Evolutionary conservation across 2,797 vertebrate species (phyloP).

Genomic region (Strix occidentalis): DNA sequence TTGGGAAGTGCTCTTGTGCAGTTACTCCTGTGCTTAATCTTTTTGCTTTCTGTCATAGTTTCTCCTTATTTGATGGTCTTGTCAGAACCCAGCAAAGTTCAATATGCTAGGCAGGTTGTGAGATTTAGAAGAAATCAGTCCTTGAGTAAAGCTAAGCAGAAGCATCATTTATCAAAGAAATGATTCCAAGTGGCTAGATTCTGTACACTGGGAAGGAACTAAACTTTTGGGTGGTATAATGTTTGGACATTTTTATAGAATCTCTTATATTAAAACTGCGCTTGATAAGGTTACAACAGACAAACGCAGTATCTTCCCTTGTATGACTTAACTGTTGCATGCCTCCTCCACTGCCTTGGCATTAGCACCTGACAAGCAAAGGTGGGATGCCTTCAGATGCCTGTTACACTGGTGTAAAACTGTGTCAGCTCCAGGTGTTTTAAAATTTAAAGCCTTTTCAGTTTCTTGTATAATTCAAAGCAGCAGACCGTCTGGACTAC

Average conservation of each 20-base stretch:
- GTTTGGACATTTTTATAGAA: neutral
- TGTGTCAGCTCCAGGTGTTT: neutral
- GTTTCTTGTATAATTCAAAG: neutral
- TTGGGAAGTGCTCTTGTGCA: neutral
- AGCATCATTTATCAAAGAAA: neutral
- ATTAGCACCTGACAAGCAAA: neutral
- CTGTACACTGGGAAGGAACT: neutral
- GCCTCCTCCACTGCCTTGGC: neutral
- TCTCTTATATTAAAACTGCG: neutral
- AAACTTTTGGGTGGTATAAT: neutral
- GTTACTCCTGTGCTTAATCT: neutral
- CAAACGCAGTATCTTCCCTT: rapidly evolving
- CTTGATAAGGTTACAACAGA: too few relatives aligned
- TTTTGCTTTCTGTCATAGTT: neutral
- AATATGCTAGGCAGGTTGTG: neutral
- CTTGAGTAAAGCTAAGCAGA: neutral
- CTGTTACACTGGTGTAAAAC: neutral
- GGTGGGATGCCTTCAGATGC: neutral
- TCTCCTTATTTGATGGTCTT: neutral
- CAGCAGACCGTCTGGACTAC: neutral
- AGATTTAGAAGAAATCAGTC: neutral
- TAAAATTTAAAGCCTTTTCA: neutral
- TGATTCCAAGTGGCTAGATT: neutral
- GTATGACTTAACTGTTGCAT: neutral
- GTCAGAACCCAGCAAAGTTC: neutral